These are phyloP conservation scores for Drosophila subquinaria DNA, from an alignment of 2,888 invertebrate species.

Conservation along the genomic window DNA sequence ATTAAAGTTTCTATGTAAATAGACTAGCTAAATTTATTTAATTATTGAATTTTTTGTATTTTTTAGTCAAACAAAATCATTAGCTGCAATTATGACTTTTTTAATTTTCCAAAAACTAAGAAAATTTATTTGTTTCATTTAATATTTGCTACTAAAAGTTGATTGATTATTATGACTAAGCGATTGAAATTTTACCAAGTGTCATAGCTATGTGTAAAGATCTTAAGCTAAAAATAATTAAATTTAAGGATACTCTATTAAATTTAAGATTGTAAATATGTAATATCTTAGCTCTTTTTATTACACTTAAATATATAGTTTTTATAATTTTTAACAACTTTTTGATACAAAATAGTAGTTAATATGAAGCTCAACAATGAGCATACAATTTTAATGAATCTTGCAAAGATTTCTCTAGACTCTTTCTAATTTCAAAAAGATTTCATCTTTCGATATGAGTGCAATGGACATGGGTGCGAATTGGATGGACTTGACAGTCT, in stretches of 20 bases:
- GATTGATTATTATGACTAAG: too few species aligned
- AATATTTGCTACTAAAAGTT: too few species aligned
- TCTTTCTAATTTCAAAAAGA: conserved; percentile 40
- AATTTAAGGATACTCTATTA: too few species aligned
- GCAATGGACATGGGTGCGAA: conserved; percentile 34
- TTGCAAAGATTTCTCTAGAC: neutral
- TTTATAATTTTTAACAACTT: neutral
- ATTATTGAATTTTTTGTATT: neutral
- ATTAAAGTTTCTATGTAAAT: neutral
- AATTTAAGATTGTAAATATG: too few species aligned
- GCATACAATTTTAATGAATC: neutral
- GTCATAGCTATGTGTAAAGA: too few species aligned
- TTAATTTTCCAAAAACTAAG: too few species aligned
- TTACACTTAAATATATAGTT: neutral
- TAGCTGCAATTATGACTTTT: too few species aligned
- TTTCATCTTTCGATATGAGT: conserved; percentile 45
- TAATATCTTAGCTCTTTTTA: neutral
- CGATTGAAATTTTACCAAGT: too few species aligned
- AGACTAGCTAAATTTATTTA: neutral
- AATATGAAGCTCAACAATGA: neutral
- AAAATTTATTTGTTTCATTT: too few species aligned
- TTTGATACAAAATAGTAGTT: conserved; percentile 6
- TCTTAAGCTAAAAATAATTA: too few species aligned
- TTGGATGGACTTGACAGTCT: conserved; percentile 54
- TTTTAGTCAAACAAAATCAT: too few species aligned